These are phyloP conservation scores for Knipowitschia caucasica DNA, from an alignment of 2,797 vertebrate genomes.

Conservation along the genomic window DNA sequence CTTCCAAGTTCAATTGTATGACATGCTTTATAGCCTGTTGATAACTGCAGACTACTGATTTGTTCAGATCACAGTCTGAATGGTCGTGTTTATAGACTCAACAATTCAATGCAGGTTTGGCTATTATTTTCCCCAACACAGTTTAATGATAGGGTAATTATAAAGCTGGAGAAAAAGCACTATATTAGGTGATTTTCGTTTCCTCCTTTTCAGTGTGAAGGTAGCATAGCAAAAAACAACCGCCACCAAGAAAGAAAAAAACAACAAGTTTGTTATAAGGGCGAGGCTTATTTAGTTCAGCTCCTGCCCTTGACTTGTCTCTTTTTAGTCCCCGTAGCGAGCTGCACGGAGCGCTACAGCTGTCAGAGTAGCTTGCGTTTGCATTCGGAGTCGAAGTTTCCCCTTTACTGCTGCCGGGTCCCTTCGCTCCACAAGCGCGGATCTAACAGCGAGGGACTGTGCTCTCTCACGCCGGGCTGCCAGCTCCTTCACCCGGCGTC, in stretches of 20 bases:
- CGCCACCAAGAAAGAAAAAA: slow-evolving; percentile 18
- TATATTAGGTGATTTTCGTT: not conserved
- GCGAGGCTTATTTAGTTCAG: slow-evolving; percentile 57
- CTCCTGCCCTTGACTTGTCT: slow-evolving; percentile 38
- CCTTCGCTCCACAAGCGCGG: not conserved
- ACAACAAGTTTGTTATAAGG: slow-evolving; percentile 46
- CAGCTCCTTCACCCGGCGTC: not conserved
- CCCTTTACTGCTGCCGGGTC: not conserved
- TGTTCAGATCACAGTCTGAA: no score
- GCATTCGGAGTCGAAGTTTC: slow-evolving; percentile 57
- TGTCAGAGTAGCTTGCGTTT: slow-evolving; percentile 29
- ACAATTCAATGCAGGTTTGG: no score
- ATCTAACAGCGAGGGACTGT: slow-evolving; percentile 4
- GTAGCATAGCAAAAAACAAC: slow-evolving; percentile 33
- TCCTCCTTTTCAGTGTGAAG: slow-evolving; percentile 6
- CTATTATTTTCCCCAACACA: no score
- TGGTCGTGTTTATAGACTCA: no score
- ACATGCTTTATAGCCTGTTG: no score
- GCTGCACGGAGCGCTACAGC: slow-evolving; percentile 37
- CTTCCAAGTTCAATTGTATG: no score
- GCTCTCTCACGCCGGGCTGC: slow-evolving; percentile 1
- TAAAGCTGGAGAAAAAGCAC: not conserved
- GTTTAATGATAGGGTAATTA: no score
- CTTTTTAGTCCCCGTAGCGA: slow-evolving; percentile 55
- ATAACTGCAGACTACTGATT: no score